phyloP scores from a whole-genome alignment of 2,113 vertebrate species.

The Buteo buteo region DNA sequence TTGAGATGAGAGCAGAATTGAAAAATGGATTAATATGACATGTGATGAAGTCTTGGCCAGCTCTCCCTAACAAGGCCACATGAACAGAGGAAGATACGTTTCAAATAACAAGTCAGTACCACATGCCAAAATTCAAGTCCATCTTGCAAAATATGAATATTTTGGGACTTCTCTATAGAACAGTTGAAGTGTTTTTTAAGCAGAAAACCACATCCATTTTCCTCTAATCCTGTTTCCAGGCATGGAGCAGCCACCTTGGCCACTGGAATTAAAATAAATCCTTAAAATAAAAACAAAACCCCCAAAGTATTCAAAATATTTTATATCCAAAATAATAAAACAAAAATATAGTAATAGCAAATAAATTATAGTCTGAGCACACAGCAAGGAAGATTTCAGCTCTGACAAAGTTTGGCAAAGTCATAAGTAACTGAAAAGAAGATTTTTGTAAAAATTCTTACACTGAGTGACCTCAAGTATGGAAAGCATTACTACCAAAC shows the following conservation, averaged over 20 bases:
- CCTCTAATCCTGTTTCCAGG: neutral
- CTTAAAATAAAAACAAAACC: neutral
- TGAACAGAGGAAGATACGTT: neutral
- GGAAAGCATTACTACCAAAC: neutral
- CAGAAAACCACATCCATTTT: neutral
- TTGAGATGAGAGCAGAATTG: neutral
- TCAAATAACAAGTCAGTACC: neutral
- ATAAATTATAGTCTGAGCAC: neutral
- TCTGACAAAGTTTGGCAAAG: neutral
- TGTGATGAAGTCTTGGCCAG: neutral
- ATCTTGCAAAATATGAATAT: neutral
- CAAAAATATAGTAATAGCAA: neutral
- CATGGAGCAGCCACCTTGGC: neutral
- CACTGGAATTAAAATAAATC: neutral
- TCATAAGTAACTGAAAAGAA: neutral
- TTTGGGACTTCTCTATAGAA: neutral
- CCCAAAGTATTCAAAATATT: neutral
- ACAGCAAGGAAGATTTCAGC: neutral
- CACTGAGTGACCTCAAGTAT: neutral
- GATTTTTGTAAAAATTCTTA: neutral
- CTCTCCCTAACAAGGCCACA: neutral
- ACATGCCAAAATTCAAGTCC: neutral
- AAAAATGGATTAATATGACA: neutral
- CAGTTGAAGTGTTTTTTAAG: neutral
- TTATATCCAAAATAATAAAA: neutral